Conservation (phyloP, 2,888 invertebrate species). For the Ormyrus pomaceus region DNA sequence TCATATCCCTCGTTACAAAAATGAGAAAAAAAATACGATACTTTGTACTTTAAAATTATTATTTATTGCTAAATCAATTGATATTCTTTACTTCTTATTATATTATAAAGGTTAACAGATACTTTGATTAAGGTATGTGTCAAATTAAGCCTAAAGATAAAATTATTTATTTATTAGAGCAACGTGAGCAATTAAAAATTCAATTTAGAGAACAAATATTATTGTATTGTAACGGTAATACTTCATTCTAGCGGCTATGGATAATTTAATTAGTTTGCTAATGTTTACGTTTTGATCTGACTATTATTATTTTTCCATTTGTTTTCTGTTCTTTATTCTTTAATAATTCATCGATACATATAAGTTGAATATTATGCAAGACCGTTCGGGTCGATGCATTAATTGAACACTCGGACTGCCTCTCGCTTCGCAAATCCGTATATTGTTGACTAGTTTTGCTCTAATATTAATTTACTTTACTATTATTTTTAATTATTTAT, state of each 20-base stretch:
- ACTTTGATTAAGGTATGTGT: neutral
- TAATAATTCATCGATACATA: slow-evolving; percentile 35
- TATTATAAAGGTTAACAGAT: neutral
- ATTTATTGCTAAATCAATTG: no score
- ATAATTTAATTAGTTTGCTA: slow-evolving; percentile 39
- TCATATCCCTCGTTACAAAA: neutral
- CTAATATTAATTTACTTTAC: slow-evolving; percentile 44
- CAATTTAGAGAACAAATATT: slow-evolving; percentile 18
- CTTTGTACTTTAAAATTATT: no score
- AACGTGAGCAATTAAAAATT: slow-evolving; percentile 17
- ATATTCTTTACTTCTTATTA: neutral
- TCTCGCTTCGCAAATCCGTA: slow-evolving; percentile 38
- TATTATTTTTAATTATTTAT: slow-evolving; percentile 25
- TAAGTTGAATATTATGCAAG: slow-evolving; percentile 39
- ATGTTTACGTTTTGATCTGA: slow-evolving; percentile 46
- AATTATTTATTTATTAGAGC: no score
- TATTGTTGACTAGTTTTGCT: slow-evolving; percentile 55
- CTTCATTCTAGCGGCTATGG: slow-evolving; percentile 43
- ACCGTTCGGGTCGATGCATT: slow-evolving; percentile 31
- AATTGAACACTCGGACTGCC: slow-evolving; percentile 57
- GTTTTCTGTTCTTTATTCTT: neutral
- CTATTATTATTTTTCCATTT: slow-evolving; percentile 34
- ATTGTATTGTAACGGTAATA: slow-evolving; percentile 28
- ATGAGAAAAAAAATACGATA: neutral
- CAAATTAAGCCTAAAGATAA: neutral